phyloP scores from a whole-genome alignment of 1,140 invertebrate species.

The Zaprionus inermis region DNA sequence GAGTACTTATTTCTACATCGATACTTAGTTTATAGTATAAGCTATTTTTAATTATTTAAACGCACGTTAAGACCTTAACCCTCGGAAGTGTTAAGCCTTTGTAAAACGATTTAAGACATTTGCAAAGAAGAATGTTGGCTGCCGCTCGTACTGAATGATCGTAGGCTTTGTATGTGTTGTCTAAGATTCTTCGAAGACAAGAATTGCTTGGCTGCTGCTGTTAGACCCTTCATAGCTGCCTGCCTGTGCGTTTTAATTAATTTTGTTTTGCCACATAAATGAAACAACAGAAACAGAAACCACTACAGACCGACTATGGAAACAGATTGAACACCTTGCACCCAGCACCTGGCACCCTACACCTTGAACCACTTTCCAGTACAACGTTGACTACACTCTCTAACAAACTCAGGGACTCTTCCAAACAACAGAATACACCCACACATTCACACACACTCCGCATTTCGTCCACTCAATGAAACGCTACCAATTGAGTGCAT shows the following conservation, averaged over 20 bases:
- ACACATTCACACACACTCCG: background rate
- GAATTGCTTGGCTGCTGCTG: conserved; percentile 24
- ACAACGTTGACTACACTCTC: background rate
- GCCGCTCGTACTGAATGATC: background rate
- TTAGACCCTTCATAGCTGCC: conserved; percentile 26
- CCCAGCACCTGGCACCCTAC: background rate
- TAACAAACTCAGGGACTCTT: background rate
- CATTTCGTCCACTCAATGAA: conserved; percentile 4
- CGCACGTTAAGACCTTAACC: no score
- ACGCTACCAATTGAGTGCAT: conserved; percentile 1
- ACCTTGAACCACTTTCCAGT: background rate
- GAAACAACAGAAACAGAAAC: conserved; percentile 11
- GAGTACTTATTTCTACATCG: no score
- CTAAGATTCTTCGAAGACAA: background rate
- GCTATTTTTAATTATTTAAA: no score
- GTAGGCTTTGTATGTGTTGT: conserved; percentile 4
- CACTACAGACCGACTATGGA: background rate
- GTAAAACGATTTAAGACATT: no score
- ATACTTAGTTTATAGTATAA: no score
- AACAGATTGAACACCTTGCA: background rate
- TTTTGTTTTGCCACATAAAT: background rate
- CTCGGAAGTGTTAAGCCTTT: no score
- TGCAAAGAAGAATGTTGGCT: background rate
- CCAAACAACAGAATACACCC: background rate
- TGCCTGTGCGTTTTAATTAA: conserved; percentile 20